These are phyloP conservation scores for Peribatodes rhomboidaria DNA, from an alignment of 2,888 invertebrate genomes.

Conservation along the genomic window DNA sequence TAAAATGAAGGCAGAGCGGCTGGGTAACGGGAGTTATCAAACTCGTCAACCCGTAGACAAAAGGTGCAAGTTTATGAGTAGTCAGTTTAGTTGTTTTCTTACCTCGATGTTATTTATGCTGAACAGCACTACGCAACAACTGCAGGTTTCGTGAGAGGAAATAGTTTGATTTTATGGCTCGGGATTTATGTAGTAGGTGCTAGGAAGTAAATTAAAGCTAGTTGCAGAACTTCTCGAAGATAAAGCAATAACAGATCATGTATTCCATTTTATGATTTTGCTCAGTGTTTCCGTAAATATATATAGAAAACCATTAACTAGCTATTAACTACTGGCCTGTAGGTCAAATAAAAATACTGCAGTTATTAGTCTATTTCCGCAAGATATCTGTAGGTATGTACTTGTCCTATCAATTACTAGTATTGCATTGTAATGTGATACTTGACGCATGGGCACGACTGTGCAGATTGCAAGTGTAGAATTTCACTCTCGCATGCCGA, in stretches of 20 bases:
- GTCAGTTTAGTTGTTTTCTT: too few relatives aligned
- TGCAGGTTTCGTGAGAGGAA: not conserved
- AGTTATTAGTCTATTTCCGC: slow-evolving; percentile 11
- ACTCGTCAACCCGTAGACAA: too few relatives aligned
- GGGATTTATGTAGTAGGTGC: not conserved
- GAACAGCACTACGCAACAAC: not conserved
- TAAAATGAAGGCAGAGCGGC: too few relatives aligned
- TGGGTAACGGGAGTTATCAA: too few relatives aligned
- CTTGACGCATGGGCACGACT: slow-evolving; percentile 49
- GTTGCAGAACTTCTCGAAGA: too few relatives aligned
- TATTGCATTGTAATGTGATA: slow-evolving; percentile 56
- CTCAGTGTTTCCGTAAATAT: too few relatives aligned
- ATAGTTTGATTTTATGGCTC: not conserved
- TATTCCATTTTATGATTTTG: too few relatives aligned
- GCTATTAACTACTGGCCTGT: too few relatives aligned
- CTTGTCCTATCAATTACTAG: slow-evolving; percentile 51
- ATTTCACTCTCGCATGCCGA: slow-evolving; percentile 47
- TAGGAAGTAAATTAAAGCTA: not conserved
- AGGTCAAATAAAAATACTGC: too few relatives aligned
- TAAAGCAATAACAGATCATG: too few relatives aligned
- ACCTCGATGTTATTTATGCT: not conserved
- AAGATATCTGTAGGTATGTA: slow-evolving; percentile 13
- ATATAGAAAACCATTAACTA: too few relatives aligned
- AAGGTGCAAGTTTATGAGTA: too few relatives aligned
- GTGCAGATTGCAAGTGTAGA: slow-evolving; percentile 47